Percentiles rank a stretch among this genome's conserved stretches.
Evolutionary conservation across 1,140 invertebrate genomes (phyloP).

Genomic region (Lepeophtheirus salmonis): DNA sequence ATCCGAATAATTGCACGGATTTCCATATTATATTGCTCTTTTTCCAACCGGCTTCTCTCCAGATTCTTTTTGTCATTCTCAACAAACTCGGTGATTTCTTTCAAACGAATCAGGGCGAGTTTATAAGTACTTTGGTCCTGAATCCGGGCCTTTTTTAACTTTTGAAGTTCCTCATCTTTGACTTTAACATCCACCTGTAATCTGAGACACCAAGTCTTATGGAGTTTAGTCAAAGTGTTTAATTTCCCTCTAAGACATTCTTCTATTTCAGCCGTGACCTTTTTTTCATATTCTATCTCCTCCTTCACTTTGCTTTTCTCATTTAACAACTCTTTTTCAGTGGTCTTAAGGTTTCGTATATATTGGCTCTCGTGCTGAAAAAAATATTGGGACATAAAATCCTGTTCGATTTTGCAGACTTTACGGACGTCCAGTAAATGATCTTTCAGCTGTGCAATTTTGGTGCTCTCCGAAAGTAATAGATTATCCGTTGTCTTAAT

Average conservation of each 20-base stretch:
- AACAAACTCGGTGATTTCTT: neutral
- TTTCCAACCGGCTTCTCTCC: neutral
- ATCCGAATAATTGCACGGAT: slow-evolving; percentile 3
- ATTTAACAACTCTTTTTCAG: neutral
- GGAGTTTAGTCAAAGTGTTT: neutral
- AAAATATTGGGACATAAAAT: neutral
- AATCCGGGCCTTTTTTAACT: neutral
- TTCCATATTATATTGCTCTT: neutral
- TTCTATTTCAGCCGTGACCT: slow-evolving; percentile 2
- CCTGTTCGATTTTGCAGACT: slow-evolving; percentile 4
- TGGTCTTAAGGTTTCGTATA: neutral
- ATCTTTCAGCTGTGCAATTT: slow-evolving; percentile 14
- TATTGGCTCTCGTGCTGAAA: neutral
- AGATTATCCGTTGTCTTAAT: neutral
- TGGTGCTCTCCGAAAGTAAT: neutral
- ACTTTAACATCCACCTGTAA: neutral
- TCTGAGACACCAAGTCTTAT: neutral
- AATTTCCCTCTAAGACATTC: neutral
- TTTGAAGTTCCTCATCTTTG: slow-evolving; percentile 10
- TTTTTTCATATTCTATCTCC: slow-evolving; percentile 9
- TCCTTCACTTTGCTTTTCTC: slow-evolving; percentile 2
- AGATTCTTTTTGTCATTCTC: neutral
- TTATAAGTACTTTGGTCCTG: neutral
- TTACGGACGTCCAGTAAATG: slow-evolving; percentile 1
- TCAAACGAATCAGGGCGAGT: neutral